A percentile compares a stretch with the other conserved stretches of the same genome.
Evolutionary conservation across 53 echinoderm and acorn worm genomes (phyloP).

Genomic region (Temnopleurus reevesii): DNA sequence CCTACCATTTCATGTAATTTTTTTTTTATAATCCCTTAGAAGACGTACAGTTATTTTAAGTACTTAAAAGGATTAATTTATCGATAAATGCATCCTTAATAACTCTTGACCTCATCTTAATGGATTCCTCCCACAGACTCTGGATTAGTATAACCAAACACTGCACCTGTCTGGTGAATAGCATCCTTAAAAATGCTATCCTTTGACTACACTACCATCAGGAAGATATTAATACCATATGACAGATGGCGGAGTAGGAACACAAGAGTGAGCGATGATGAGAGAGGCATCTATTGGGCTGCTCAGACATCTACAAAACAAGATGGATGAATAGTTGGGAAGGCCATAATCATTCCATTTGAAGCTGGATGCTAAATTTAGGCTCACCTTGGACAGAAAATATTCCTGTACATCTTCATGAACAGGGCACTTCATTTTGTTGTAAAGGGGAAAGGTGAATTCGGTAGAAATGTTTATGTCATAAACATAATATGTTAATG

Average conservation of each 20-base stretch:
- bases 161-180: background rate
- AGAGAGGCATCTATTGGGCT: background rate
- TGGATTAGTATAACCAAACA: background rate
- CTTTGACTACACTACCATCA: background rate
- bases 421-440: too few species aligned
- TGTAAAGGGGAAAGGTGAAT: background rate
- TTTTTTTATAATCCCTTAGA: too few species aligned
- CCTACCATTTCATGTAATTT: too few species aligned
- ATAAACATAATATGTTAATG: too few species aligned
- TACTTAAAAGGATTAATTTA: background rate
- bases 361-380: background rate
- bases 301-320: background rate
- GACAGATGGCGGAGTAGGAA: background rate
- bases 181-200: background rate
- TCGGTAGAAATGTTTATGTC: too few species aligned
- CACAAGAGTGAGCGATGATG: background rate
- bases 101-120: background rate
- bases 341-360: slow-evolving; percentile 2
- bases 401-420: background rate
- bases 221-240: slow-evolving; percentile 6
- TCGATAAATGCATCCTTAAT: background rate
- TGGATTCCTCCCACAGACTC: background rate
- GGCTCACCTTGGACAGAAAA: background rate
- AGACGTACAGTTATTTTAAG: too few species aligned
- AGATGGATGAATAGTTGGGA: background rate